Evolutionary conservation across 2,113 vertebrate species (phyloP).

Genomic region (Chloropsis cyanopogon): DNA sequence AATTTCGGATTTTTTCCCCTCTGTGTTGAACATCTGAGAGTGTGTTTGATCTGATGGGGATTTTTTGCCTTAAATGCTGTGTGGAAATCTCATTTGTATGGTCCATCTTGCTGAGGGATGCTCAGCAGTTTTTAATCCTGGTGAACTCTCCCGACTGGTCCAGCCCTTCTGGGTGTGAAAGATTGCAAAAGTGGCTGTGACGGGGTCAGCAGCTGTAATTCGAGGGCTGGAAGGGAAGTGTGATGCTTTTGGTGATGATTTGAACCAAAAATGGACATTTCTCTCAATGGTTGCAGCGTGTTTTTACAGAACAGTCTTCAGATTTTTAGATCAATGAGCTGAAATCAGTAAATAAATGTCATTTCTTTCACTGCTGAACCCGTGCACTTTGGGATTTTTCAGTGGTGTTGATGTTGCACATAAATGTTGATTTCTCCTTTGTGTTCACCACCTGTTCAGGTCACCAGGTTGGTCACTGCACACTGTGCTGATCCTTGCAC

Average conservation of each 20-base stretch:
- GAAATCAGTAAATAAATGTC: not conserved
- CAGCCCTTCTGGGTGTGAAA: not conserved
- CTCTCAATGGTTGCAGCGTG: not conserved
- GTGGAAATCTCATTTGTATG: not conserved
- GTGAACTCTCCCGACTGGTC: not conserved
- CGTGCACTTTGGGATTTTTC: too few relatives aligned
- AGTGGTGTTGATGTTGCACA: rapidly evolving
- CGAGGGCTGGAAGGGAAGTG: not conserved
- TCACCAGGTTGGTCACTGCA: not conserved
- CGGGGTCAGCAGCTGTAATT: not conserved
- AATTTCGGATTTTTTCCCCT: not conserved
- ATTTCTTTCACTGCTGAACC: not conserved
- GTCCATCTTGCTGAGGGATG: not conserved
- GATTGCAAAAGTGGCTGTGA: not conserved
- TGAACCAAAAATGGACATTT: not conserved
- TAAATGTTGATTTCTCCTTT: not conserved
- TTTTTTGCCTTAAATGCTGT: not conserved
- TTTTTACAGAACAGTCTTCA: not conserved
- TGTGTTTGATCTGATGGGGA: not conserved
- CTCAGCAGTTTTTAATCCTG: not conserved
- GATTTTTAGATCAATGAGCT: not conserved
- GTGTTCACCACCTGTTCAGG: not conserved
- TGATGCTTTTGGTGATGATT: not conserved
- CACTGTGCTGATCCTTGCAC: rapidly evolving
- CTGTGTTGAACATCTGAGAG: not conserved